Evolutionary conservation across 2,113 vertebrate species (phyloP).

Genomic region (Uropsilus gracilis): DNA sequence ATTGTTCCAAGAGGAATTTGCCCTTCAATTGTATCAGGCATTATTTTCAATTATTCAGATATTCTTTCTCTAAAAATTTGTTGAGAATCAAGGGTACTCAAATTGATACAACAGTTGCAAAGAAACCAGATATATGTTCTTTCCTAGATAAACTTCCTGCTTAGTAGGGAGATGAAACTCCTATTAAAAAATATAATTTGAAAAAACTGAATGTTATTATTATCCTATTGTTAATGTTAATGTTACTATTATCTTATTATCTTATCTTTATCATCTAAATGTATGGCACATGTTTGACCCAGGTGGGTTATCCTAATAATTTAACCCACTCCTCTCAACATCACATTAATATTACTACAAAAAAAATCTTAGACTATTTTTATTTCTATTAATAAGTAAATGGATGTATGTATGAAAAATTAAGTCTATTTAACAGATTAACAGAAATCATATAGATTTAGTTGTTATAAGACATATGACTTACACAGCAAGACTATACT

Average conservation of each 20-base stretch:
- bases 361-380: neutral
- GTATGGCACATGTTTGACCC: neutral
- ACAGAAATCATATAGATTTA: neutral
- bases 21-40: neutral
- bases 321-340: neutral
- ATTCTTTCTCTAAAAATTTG: neutral
- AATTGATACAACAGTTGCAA: neutral
- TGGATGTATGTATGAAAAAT: neutral
- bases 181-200: neutral
- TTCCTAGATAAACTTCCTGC: neutral
- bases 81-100: neutral
- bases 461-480: neutral
- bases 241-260: neutral
- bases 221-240: neutral
- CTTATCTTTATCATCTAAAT: no score
- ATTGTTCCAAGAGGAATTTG: neutral
- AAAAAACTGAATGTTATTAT: neutral
- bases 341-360: neutral
- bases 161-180: neutral
- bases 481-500: neutral
- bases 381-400: neutral
- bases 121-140: neutral
- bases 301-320: fast-evolving
- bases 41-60: slow-evolving; percentile 3
- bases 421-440: neutral